These are phyloP conservation scores for Eupithecia exiguata DNA, from an alignment of 2,888 invertebrate genomes.

Conservation along the genomic window DNA sequence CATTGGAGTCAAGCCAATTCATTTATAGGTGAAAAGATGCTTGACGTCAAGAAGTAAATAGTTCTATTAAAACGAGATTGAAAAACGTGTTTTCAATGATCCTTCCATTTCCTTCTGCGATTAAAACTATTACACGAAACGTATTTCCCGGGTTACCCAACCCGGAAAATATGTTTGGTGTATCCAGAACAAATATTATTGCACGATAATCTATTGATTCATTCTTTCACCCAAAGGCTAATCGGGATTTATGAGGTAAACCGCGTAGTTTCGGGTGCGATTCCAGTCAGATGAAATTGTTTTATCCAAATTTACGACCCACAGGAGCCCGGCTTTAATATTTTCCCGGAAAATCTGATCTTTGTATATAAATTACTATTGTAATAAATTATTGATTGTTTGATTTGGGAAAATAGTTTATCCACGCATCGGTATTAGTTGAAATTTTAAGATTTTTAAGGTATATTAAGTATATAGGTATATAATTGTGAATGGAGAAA, in stretches of 20 bases:
- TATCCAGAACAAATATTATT: constrained; percentile 61
- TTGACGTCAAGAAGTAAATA: constrained; percentile 14
- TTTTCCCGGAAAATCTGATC: constrained; percentile 64
- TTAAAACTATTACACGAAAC: constrained; percentile 19
- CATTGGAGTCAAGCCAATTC: constrained; percentile 25
- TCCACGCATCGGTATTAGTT: too few relatives aligned
- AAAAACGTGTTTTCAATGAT: background rate
- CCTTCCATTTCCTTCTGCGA: background rate
- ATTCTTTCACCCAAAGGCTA: constrained; percentile 68
- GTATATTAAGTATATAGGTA: too few relatives aligned
- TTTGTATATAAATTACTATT: constrained; percentile 51
- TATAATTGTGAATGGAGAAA: too few relatives aligned
- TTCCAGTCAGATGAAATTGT: constrained; percentile 75
- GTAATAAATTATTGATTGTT: constrained; percentile 34
- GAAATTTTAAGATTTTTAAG: too few relatives aligned
- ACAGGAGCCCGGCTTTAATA: constrained; percentile 68
- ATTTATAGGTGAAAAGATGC: constrained; percentile 17
- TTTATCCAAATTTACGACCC: constrained; percentile 77
- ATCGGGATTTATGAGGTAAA: constrained; percentile 74
- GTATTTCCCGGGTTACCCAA: constrained; percentile 32
- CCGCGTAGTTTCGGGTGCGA: constrained; percentile 74
- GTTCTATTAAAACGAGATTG: constrained; percentile 8
- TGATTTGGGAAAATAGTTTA: constrained; percentile 1
- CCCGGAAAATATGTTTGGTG: too few relatives aligned
- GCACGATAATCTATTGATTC: constrained; percentile 68